Evolutionary conservation across 1,140 invertebrate species (phyloP), one percentile per base, ranked within the genome.

Genomic region (Macrobrachium nipponense): DNA sequence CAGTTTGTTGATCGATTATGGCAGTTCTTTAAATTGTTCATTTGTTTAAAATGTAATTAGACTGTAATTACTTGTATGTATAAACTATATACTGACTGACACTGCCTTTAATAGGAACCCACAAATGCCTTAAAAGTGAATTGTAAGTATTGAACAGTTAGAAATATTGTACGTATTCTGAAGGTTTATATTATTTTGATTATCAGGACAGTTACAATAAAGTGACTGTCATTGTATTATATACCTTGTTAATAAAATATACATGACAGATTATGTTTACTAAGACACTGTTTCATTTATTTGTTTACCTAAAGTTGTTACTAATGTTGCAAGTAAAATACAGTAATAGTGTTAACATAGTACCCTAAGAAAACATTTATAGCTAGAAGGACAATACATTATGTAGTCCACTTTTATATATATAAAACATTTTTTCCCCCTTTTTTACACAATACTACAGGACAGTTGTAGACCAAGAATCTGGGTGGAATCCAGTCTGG

Each of bases 181-280:
- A 86, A 86, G 66, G 78, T 61, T 86, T 86, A 86, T 86, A 80
- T 85, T 85, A 86, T 86, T 79, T 86, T 86, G 59, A 86, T 62
- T 86, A 80, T 86, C 84, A 80, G 78, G 84, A 73, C 23, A 20
- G 68, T 86, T 66, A 72, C 70, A 62, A 73, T 27, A 59, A 64
- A 80, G 82, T 73, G 61, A 80, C 62, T 66, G 58, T 86, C 84
- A 66, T 73, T 86, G 84, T 86, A 86, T 86, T 86, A 86, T 86
- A 86, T 86, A 86, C 76, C 77, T 86, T 86, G 84, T 86, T 86
- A 86, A 86, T 86, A 86, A 82, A 51, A 86, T 86, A 86, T 80
- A 70, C 84, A 80, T 80, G 84, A 86, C 68, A 79, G 62, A 36
- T 60, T 79, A 60, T 59, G n/a, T 60, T 59, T 36, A 73, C 17